These are phyloP conservation scores for Machimus rusticus DNA, from an alignment of 2,888 invertebrate species.

Conservation along the genomic window DNA sequence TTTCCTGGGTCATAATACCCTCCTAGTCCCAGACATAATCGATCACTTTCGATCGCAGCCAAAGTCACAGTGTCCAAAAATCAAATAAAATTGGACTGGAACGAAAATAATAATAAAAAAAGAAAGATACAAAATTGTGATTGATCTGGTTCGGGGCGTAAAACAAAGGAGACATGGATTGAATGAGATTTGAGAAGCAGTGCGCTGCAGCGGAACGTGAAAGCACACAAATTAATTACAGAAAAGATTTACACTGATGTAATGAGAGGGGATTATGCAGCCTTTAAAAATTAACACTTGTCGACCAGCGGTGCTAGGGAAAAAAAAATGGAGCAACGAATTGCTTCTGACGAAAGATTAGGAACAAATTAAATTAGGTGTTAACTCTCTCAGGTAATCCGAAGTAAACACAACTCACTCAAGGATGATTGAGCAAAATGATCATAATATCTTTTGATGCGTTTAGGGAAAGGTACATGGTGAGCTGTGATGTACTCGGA, in stretches of 20 bases:
- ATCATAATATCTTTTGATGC: not conserved
- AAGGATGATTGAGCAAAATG: not conserved
- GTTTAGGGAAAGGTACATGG: not conserved
- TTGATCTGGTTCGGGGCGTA: constrained; percentile 6
- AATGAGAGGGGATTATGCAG: not conserved
- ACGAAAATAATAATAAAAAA: not conserved
- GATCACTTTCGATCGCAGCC: not conserved
- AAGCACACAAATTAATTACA: not conserved
- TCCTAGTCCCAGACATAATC: not conserved
- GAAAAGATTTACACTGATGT: not conserved
- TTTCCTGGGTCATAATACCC: not conserved
- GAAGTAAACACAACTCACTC: not conserved
- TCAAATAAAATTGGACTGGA: not conserved
- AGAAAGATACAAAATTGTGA: not conserved
- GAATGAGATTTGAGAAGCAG: not conserved
- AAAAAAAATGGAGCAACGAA: not conserved
- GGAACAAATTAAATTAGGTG: not conserved
- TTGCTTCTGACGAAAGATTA: not conserved
- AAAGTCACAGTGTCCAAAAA: not conserved
- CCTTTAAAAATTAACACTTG: not conserved
- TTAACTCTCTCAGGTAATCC: not conserved
- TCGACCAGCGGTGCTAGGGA: not conserved
- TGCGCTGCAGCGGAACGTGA: not conserved
- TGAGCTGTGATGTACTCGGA: not conserved
- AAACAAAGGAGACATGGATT: constrained; percentile 1